Evolutionary conservation across 2,888 invertebrate genomes (phyloP).

Genomic region (Junonia oenone): DNA sequence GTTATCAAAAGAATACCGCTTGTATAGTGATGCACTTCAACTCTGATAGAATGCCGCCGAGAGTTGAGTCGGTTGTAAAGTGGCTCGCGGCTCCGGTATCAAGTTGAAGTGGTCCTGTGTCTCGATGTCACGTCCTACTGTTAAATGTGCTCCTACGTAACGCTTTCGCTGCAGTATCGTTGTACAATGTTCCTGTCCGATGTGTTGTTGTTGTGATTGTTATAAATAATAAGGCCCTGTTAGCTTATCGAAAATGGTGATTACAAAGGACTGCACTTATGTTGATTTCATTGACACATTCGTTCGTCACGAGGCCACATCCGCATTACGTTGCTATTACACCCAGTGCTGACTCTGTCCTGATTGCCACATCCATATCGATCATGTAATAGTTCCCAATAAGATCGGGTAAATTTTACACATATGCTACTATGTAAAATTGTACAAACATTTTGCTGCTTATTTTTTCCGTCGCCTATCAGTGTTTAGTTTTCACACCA

Average conservation of each 20-base stretch:
- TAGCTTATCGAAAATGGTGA: slow-evolving; percentile 64
- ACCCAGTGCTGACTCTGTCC: slow-evolving; percentile 22
- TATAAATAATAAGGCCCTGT: slow-evolving; percentile 38
- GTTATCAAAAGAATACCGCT: slow-evolving; percentile 51
- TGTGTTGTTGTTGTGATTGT: slow-evolving; percentile 62
- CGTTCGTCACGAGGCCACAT: slow-evolving; percentile 38
- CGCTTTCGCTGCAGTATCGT: slow-evolving; percentile 58
- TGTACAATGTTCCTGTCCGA: slow-evolving; percentile 40
- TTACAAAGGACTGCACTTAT: slow-evolving; percentile 40
- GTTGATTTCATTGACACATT: slow-evolving; percentile 37
- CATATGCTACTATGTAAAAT: slow-evolving; percentile 52
- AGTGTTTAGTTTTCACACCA: slow-evolving; percentile 60
- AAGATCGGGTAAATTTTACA: slow-evolving; percentile 47
- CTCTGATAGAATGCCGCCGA: slow-evolving; percentile 31
- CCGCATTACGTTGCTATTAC: slow-evolving; percentile 48
- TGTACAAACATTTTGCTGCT: slow-evolving; percentile 57
- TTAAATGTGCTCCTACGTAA: slow-evolving; percentile 53
- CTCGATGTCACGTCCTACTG: slow-evolving; percentile 32
- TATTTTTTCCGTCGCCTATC: slow-evolving; percentile 47
- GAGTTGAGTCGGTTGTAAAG: neutral
- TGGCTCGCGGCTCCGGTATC: slow-evolving; percentile 1
- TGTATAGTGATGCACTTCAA: slow-evolving; percentile 49
- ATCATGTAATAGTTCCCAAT: slow-evolving; percentile 9
- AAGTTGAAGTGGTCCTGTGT: slow-evolving; percentile 36
- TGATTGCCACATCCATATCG: slow-evolving; percentile 28